These are phyloP conservation scores for Phrynosoma platyrhinos DNA, from an alignment of 2,113 vertebrate species.

Conservation along the genomic window DNA sequence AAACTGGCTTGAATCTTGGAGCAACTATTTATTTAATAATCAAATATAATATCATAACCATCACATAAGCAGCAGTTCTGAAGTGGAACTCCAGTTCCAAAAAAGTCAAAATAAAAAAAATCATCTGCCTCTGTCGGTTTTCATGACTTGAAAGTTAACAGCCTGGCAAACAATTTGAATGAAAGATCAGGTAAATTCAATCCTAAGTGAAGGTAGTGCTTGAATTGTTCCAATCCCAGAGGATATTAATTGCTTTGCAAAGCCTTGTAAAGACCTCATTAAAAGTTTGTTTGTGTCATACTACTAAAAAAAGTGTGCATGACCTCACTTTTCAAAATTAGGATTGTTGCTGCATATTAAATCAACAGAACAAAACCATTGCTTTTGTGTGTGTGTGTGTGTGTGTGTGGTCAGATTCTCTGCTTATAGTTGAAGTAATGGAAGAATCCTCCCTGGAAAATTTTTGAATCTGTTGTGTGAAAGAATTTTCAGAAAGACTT, in stretches of 20 bases:
- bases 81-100: slow-evolving; percentile 10
- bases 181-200: slow-evolving; percentile 4
- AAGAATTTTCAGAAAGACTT: not conserved
- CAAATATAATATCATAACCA: slow-evolving; percentile 18
- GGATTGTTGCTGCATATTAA: not conserved
- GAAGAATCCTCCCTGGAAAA: not conserved
- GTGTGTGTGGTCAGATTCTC: not conserved
- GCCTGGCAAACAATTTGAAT: slow-evolving; percentile 6
- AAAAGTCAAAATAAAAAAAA: not conserved
- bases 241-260: not conserved
- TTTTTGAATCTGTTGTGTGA: not conserved
- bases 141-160: slow-evolving; percentile 28
- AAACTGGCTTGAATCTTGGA: not conserved
- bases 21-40: not conserved
- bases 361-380: not conserved
- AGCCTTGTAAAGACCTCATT: slow-evolving; percentile 26
- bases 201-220: slow-evolving; percentile 14
- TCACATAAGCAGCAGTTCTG: not conserved
- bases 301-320: fast-evolving
- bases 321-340: slow-evolving; percentile 12
- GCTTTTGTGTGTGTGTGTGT: not conserved
- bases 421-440: not conserved
- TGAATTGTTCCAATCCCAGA: not conserved
- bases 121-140: not conserved
- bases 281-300: not conserved